These are phyloP conservation scores for Delia radicum DNA, from an alignment of 1,140 invertebrate species.

Conservation along the genomic window DNA sequence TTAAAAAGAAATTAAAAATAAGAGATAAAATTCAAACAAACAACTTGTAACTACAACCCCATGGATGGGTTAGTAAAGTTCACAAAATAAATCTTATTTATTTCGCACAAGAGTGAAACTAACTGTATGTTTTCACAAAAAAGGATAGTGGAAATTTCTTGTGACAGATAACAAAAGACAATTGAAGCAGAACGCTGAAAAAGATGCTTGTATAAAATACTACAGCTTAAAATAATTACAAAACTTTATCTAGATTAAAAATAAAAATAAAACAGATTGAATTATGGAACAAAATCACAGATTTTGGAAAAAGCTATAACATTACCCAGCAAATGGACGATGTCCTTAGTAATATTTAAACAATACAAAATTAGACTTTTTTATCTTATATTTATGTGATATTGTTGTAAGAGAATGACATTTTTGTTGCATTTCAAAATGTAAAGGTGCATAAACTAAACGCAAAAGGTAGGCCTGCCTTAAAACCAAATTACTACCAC, in stretches of 20 bases:
- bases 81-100: not conserved
- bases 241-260: not conserved
- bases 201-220: not conserved
- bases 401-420: too few species aligned
- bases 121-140: too few species aligned
- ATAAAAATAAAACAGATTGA: not conserved
- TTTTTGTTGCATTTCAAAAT: too few species aligned
- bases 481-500: too few species aligned
- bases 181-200: not conserved
- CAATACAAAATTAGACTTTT: too few species aligned
- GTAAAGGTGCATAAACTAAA: too few species aligned
- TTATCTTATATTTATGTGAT: too few species aligned
- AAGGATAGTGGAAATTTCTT: not conserved
- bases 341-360: too few species aligned
- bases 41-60: not conserved
- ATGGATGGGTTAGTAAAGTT: not conserved
- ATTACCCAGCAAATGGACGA: too few species aligned
- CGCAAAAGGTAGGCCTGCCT: too few species aligned
- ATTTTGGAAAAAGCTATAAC: too few species aligned
- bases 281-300: not conserved
- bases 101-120: not conserved
- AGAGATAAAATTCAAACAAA: not conserved
- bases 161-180: not conserved
- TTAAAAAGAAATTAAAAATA: not conserved
- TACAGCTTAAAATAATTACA: not conserved